Conservation (phyloP, 2,797 vertebrate genomes). For the Trichosurus vulpecula region DNA sequence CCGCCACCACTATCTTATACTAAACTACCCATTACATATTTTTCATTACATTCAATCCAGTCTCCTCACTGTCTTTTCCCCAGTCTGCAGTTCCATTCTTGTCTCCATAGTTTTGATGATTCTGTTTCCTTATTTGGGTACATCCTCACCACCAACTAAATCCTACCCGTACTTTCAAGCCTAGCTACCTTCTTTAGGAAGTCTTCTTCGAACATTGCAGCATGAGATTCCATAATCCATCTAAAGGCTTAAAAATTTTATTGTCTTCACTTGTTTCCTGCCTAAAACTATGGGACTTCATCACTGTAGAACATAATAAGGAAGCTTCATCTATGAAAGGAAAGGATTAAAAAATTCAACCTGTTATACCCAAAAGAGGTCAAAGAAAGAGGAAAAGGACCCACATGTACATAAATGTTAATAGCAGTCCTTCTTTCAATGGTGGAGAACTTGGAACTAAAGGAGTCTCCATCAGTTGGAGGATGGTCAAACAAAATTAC, state of each 20-base stretch:
- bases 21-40: background rate
- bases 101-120: background rate
- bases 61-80: background rate
- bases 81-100: background rate
- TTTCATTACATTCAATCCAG: background rate
- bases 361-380: background rate
- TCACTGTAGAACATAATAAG: slow-evolving; percentile 53
- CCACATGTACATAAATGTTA: background rate
- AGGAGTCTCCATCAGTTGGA: background rate
- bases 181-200: background rate
- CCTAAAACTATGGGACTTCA: background rate
- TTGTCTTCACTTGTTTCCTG: background rate
- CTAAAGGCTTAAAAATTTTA: background rate
- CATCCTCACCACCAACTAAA: background rate
- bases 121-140: background rate
- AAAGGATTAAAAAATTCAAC: background rate
- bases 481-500: background rate
- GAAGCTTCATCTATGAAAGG: background rate
- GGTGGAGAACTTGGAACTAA: background rate
- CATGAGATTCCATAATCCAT: background rate
- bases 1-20: no score
- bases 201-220: background rate
- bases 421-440: background rate
- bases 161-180: background rate
- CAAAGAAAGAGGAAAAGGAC: background rate